phyloP scores from a whole-genome alignment of 2,797 vertebrate genomes.

The Coluber constrictor region DNA sequence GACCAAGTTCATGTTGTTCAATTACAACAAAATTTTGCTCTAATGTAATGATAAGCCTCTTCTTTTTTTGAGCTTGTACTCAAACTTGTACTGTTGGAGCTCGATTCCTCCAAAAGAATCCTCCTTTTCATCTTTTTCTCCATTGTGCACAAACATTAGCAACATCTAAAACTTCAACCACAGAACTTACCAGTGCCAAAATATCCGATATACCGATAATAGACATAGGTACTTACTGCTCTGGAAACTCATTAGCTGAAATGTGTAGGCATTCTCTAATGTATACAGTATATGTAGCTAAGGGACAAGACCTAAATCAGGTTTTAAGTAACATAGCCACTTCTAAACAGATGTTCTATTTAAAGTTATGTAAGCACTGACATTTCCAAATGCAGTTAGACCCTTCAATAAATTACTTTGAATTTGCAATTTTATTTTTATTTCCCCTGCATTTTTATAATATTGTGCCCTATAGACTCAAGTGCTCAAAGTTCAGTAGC shows the following conservation, averaged over 20 bases:
- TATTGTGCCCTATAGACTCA: too few species aligned
- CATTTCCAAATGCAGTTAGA: background rate
- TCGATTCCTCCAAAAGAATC: background rate
- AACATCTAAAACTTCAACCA: background rate
- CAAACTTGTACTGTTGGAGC: background rate
- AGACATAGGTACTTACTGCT: background rate
- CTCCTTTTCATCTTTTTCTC: background rate
- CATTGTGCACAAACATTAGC: background rate
- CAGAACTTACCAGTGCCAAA: background rate
- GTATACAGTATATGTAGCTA: background rate
- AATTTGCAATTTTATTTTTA: background rate
- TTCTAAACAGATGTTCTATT: background rate
- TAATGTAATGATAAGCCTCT: background rate
- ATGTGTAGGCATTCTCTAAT: background rate
- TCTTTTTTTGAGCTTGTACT: background rate
- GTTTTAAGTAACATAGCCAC: background rate
- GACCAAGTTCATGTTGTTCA: background rate
- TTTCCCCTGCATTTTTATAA: too few species aligned
- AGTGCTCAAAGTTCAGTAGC: background rate
- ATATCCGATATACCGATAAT: background rate
- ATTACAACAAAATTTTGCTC: background rate
- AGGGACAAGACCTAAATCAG: background rate
- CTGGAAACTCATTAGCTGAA: background rate
- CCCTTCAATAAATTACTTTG: background rate
- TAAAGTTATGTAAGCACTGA: background rate